A percentile compares a stretch with the other conserved stretches of the same genome.
Evolutionary conservation across 2,888 invertebrate species (phyloP).

Genomic region (Mayetiola destructor): DNA sequence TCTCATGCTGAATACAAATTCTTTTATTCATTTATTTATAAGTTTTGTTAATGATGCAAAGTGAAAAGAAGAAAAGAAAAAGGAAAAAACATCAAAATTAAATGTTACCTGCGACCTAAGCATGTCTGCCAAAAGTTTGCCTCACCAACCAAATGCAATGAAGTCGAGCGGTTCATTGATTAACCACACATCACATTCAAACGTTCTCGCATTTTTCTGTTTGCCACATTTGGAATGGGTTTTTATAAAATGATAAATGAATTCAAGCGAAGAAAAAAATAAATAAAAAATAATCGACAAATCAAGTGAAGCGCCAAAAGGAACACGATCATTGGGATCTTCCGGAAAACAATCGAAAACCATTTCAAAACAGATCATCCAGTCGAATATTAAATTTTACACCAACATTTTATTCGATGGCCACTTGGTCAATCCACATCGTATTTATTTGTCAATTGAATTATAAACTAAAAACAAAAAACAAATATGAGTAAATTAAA

Average conservation of each 20-base stretch:
- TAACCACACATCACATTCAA: slow-evolving; percentile 4
- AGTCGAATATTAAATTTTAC: slow-evolving; percentile 3
- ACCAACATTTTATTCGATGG: not conserved
- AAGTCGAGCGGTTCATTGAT: slow-evolving; percentile 8
- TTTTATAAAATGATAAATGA: slow-evolving; percentile 7
- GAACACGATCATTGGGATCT: no score
- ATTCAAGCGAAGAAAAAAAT: no score
- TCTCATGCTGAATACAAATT: no score
- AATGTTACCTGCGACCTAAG: no score
- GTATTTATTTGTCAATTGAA: not conserved
- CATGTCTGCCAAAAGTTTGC: no score
- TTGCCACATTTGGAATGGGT: slow-evolving; percentile 10
- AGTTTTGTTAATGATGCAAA: no score
- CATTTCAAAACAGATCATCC: no score
- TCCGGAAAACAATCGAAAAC: no score
- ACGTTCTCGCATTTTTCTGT: slow-evolving; percentile 3
- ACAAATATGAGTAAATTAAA: slow-evolving; percentile 10
- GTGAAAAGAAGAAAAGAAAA: not conserved
- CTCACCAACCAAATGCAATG: slow-evolving; percentile 1
- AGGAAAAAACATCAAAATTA: not conserved
- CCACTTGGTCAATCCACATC: not conserved
- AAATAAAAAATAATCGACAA: not conserved
- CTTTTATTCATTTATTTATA: no score
- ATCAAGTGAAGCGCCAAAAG: slow-evolving; percentile 8
- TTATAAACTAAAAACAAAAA: no score